These are phyloP conservation scores for Phymanthus crucifer DNA, from an alignment of 92 coral and sea anemone species.

Conservation along the genomic window DNA sequence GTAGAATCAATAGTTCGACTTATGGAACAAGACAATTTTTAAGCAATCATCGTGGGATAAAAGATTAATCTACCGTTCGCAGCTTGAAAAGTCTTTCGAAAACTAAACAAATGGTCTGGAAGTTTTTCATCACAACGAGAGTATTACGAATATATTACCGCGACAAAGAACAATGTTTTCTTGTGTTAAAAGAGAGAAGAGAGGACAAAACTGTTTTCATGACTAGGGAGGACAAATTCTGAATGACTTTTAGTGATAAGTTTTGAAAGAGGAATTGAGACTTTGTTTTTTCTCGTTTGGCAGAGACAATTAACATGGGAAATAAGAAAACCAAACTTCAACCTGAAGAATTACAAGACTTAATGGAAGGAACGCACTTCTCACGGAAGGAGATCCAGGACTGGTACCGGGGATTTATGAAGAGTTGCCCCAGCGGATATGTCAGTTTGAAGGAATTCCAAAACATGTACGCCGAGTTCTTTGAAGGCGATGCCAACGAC, in stretches of 20 bases:
- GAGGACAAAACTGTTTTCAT: too few species aligned
- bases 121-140: too few species aligned
- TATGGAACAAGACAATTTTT: background rate
- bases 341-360: conserved; percentile 71
- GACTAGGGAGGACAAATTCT: background rate
- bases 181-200: too few species aligned
- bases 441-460: conserved; percentile 77
- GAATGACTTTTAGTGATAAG: background rate
- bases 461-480: conserved; percentile 83
- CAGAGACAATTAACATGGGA: conserved; percentile 64
- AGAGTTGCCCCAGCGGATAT: conserved; percentile 83
- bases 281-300: background rate
- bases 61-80: background rate
- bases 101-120: background rate
- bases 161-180: too few species aligned
- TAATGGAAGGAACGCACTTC: conserved; percentile 78
- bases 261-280: background rate
- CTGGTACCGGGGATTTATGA: conserved; percentile 95
- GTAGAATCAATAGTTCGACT: background rate
- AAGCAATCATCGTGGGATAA: background rate
- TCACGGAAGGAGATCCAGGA: conserved; percentile 75
- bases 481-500: conserved; percentile 88
- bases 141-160: too few species aligned
- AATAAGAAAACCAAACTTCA: conserved; percentile 76
- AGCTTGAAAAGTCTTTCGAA: background rate